Evolutionary conservation across 1,140 invertebrate species (phyloP).

Genomic region (Drosophila melanica): DNA sequence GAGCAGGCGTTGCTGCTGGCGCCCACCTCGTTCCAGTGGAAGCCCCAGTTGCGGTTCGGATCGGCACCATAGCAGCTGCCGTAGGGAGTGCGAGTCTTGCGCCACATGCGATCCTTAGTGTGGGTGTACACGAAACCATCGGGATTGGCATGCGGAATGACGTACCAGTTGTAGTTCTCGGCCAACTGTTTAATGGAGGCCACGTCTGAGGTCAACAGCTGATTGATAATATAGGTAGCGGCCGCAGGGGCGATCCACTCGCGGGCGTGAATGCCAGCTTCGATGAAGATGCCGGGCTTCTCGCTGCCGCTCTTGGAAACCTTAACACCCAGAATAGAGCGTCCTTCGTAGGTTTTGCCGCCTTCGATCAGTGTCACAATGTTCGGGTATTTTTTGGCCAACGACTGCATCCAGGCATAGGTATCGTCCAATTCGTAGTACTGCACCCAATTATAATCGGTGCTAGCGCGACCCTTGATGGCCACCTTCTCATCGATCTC

Average conservation of each 20-base stretch:
- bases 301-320: constrained; percentile 64
- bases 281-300: constrained; percentile 84
- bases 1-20: constrained; percentile 86
- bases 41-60: constrained; percentile 89
- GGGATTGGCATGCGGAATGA: constrained; percentile 89
- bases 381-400: constrained; percentile 82
- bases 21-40: constrained; percentile 87
- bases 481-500: constrained; percentile 65
- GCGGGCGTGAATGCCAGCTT: constrained; percentile 88
- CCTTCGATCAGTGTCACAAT: constrained; percentile 83
- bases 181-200: constrained; percentile 83
- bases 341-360: constrained; percentile 85
- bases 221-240: constrained; percentile 86
- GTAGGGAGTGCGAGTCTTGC: constrained; percentile 86
- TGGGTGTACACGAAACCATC: constrained; percentile 89
- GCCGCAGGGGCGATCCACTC: constrained; percentile 89
- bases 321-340: constrained; percentile 85
- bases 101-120: constrained; percentile 86
- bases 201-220: constrained; percentile 85
- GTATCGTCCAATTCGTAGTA: constrained; percentile 85
- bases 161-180: constrained; percentile 89
- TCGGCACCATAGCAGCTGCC: constrained; percentile 86
- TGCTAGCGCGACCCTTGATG: constrained; percentile 46
- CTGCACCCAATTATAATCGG: constrained; percentile 76
- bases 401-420: constrained; percentile 84